A percentile compares a stretch with the other conserved stretches of the same genome.
Conservation (phyloP, 2,888 invertebrate genomes). For the Gastracanthus pulcherrimus region DNA sequence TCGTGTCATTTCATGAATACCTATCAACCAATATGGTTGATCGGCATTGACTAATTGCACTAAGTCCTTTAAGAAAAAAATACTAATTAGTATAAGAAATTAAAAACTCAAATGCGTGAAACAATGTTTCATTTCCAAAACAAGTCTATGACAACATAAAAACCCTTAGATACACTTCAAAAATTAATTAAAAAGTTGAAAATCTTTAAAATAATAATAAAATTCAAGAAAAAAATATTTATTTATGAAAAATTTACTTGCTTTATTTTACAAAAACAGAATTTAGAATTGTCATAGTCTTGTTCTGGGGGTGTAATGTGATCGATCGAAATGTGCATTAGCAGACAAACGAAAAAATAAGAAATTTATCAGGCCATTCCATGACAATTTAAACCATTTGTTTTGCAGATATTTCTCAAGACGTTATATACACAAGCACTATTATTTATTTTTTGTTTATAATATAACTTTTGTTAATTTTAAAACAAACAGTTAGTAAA, state of each 20-base stretch:
- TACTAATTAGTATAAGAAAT: conserved; percentile 35
- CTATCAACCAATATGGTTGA: conserved; percentile 95
- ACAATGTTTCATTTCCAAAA: too few species aligned
- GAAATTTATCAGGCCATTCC: background rate
- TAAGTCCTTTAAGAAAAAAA: conserved; percentile 84
- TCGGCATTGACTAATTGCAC: conserved; percentile 98
- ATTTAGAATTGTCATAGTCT: too few species aligned
- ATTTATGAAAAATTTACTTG: too few species aligned
- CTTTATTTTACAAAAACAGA: too few species aligned
- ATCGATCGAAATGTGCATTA: background rate
- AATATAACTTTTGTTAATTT: background rate
- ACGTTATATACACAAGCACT: conserved; percentile 9
- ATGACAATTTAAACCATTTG: background rate
- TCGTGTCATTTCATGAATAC: conserved; percentile 97
- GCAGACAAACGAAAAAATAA: background rate
- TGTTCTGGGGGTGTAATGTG: too few species aligned
- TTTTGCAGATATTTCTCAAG: background rate
- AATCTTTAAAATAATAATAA: conserved; percentile 28
- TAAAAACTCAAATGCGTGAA: background rate
- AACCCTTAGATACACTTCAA: too few species aligned
- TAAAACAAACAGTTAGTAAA: background rate
- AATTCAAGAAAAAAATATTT: background rate
- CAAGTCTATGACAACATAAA: too few species aligned
- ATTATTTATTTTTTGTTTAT: background rate
- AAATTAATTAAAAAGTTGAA: conserved; percentile 23